Conservation (phyloP, 2,113 vertebrate species). For the Ceuthmochares aereus region DNA sequence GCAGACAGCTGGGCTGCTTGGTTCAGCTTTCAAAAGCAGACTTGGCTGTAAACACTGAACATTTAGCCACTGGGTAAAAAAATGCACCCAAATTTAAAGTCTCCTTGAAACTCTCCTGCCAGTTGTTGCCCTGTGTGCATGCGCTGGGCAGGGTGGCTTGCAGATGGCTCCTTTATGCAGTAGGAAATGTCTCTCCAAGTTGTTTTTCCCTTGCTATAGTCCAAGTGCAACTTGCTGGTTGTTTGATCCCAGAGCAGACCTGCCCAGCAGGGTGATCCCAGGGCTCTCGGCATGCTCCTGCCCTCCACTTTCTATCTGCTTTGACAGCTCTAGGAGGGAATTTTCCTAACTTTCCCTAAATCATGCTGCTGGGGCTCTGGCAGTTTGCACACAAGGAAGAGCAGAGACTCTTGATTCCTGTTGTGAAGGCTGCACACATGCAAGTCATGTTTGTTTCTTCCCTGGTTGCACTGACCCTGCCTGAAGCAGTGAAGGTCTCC, state of each 20-base stretch:
- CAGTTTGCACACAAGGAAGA: neutral
- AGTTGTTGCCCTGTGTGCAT: neutral
- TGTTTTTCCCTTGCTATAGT: neutral
- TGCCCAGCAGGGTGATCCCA: neutral
- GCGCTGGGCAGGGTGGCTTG: neutral
- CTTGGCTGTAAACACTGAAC: neutral
- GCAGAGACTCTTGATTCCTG: neutral
- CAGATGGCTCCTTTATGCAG: too few species aligned
- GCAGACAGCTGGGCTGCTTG: neutral
- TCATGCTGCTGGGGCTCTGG: neutral
- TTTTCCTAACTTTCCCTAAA: neutral
- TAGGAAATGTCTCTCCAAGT: neutral
- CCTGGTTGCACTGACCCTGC: too few species aligned
- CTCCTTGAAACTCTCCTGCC: neutral
- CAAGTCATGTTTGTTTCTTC: neutral
- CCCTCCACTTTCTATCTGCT: neutral
- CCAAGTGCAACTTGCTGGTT: neutral
- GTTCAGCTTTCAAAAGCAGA: neutral
- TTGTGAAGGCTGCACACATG: fast-evolving
- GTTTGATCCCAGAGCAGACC: neutral
- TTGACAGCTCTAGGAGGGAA: neutral
- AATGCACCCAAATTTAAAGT: neutral
- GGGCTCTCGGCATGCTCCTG: fast-evolving
- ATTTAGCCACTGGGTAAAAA: neutral
- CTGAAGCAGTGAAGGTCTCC: neutral